phyloP scores from a whole-genome alignment of 2,113 vertebrate species.

The Paracanthobrama guichenoti region DNA sequence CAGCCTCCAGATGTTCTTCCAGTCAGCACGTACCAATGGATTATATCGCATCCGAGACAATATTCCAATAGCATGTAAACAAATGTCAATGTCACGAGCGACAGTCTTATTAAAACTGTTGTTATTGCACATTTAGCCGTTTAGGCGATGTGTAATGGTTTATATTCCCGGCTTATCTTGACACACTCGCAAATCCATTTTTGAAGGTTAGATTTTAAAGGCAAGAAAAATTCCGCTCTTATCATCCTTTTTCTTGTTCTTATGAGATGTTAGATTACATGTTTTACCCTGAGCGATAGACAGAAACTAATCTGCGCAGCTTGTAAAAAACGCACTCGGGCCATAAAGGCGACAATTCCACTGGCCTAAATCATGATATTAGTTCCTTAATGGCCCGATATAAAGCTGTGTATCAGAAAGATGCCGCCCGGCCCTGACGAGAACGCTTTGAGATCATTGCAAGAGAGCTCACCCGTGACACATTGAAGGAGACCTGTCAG shows the following conservation, averaged over 20 bases:
- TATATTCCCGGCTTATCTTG: slow-evolving; percentile 66
- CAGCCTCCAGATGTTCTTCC: background rate
- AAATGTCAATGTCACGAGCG: background rate
- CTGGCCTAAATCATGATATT: slow-evolving; percentile 61
- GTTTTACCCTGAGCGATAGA: slow-evolving; percentile 70
- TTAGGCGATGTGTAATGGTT: slow-evolving; percentile 56
- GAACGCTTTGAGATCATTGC: slow-evolving; percentile 8
- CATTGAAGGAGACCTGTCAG: slow-evolving; percentile 32
- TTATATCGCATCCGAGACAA: background rate
- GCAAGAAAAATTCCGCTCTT: slow-evolving; percentile 59
- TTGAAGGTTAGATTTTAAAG: slow-evolving; percentile 73
- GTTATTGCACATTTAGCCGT: slow-evolving; percentile 42
- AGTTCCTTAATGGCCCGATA: slow-evolving; percentile 63
- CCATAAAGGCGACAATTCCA: slow-evolving; percentile 59
- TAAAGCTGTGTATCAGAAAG: slow-evolving; percentile 49
- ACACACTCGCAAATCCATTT: slow-evolving; percentile 72
- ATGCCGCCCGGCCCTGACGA: slow-evolving; percentile 20
- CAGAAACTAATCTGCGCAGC: slow-evolving; percentile 69
- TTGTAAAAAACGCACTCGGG: slow-evolving; percentile 51
- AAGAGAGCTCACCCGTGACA: slow-evolving; percentile 26
- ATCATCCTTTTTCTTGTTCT: slow-evolving; percentile 49
- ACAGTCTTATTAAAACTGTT: slow-evolving; percentile 7
- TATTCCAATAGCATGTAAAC: slow-evolving; percentile 14
- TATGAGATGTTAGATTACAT: slow-evolving; percentile 70
- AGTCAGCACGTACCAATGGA: background rate